Percentiles rank a stretch among this genome's conserved stretches.
Evolutionary conservation across 2,888 invertebrate species (phyloP).

Genomic region (Sericinus montela): DNA sequence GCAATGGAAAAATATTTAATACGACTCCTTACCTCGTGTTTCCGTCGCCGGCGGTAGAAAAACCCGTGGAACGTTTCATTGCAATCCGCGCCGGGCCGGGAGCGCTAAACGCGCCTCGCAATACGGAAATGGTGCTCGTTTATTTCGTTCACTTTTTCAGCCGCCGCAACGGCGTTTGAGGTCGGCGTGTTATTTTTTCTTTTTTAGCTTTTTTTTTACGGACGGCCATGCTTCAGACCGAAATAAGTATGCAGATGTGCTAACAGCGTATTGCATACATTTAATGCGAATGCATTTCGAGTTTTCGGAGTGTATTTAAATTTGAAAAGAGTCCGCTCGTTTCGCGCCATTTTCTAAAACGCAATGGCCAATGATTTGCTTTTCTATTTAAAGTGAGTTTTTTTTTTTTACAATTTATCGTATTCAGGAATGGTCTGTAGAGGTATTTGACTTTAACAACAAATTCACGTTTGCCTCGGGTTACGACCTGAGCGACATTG

Average conservation of each 20-base stretch:
- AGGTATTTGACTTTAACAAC: no score
- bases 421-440: no score
- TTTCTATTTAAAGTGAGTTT: not conserved
- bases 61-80: not conserved
- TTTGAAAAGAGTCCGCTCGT: constrained; percentile 2
- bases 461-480: no score
- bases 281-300: constrained; percentile 2
- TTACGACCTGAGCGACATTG: no score
- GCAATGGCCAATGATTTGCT: not conserved
- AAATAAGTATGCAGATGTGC: constrained; percentile 10
- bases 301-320: constrained; percentile 3
- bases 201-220: not conserved
- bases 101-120: not conserved
- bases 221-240: constrained; percentile 2
- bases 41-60: not conserved
- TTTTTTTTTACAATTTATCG: no score
- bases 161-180: not conserved
- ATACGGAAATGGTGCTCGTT: constrained; percentile 2
- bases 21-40: no score
- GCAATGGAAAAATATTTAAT: not conserved
- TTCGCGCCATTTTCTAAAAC: not conserved
- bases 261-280: constrained; percentile 1
- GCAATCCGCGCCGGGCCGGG: not conserved
- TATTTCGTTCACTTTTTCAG: not conserved
- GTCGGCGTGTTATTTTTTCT: not conserved